Conservation (phyloP, 2,113 vertebrate species). For the Anoplopoma fimbria region DNA sequence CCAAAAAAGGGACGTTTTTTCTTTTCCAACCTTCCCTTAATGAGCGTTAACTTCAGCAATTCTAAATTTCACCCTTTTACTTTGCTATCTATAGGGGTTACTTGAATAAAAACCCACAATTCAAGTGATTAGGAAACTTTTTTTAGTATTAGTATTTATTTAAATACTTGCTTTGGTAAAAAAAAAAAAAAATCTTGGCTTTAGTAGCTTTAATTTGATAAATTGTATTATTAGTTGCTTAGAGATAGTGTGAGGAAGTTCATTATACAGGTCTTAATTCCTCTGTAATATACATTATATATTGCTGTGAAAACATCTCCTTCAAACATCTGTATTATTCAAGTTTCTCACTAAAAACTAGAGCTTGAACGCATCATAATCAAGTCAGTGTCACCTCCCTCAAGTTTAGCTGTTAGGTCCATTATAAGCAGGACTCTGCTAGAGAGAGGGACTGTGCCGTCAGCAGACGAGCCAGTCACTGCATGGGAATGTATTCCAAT, state of each 20-base stretch:
- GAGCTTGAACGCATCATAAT: background rate
- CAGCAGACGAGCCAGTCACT: no score
- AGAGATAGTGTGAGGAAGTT: background rate
- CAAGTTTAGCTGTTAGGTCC: background rate
- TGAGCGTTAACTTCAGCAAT: background rate
- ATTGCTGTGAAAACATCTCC: background rate
- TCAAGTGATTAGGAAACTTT: background rate
- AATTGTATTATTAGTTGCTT: background rate
- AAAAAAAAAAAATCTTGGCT: background rate
- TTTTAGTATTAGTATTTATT: background rate
- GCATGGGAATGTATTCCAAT: background rate
- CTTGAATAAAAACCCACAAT: background rate
- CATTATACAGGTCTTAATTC: background rate
- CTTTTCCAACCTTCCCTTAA: background rate
- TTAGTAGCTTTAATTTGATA: background rate
- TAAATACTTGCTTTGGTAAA: no score
- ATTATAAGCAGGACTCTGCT: no score
- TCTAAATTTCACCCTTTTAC: background rate
- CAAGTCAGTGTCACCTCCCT: background rate
- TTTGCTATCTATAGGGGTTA: background rate
- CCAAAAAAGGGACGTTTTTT: no score
- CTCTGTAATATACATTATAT: background rate
- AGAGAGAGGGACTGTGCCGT: no score
- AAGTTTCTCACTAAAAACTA: background rate
- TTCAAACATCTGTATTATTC: background rate